Evolutionary conservation across 2,888 invertebrate genomes (phyloP).

Genomic region (Hyles lineata): DNA sequence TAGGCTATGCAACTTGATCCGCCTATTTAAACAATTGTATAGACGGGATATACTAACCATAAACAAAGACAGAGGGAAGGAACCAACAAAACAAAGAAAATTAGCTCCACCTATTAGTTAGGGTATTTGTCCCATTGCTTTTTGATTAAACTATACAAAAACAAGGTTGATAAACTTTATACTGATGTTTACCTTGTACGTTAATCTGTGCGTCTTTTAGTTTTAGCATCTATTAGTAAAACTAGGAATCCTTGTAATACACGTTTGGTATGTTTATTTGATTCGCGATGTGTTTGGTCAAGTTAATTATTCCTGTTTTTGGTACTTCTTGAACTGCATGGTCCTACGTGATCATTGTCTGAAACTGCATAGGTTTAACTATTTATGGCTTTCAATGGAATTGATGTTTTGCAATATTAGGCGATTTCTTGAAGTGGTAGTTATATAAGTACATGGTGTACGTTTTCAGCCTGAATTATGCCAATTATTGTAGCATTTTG

Average conservation of each 20-base stretch:
- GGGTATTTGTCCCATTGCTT: slow-evolving; percentile 3
- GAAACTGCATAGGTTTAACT: no score
- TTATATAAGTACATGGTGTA: no score
- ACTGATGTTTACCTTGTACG: neutral
- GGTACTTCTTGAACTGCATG: neutral
- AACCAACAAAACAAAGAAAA: slow-evolving; percentile 14
- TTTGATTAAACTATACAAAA: neutral
- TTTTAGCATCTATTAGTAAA: neutral
- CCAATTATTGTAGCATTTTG: no score
- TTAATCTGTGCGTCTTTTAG: neutral
- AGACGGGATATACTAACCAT: slow-evolving; percentile 3
- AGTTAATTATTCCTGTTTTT: neutral
- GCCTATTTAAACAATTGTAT: slow-evolving; percentile 9
- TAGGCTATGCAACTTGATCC: neutral
- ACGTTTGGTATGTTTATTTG: neutral
- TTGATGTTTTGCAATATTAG: no score
- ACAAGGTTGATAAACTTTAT: neutral
- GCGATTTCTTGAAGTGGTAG: no score
- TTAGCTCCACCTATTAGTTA: slow-evolving; percentile 2
- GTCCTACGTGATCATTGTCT: no score
- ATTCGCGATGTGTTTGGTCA: neutral
- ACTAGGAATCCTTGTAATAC: slow-evolving; percentile 3
- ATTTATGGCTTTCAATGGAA: no score
- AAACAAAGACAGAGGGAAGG: neutral
- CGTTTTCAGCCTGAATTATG: no score